These are phyloP conservation scores for Montipora sp. DNA, from an alignment of 64 coral and sea anemone genomes.

Conservation along the genomic window DNA sequence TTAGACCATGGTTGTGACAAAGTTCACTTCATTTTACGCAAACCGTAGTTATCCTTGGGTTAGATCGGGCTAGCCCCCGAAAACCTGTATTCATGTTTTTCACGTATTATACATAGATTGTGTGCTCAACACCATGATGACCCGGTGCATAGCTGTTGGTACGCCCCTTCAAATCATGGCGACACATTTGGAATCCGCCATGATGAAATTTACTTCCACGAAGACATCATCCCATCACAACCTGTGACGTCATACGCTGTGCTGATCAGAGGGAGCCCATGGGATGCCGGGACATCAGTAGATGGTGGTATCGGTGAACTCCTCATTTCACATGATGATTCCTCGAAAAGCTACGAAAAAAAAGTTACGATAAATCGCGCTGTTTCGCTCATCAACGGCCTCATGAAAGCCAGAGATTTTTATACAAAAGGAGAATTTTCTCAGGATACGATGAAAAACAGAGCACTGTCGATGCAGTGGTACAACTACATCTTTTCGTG, in stretches of 20 bases:
- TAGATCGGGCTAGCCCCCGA: background rate
- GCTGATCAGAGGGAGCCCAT: slow-evolving; percentile 60
- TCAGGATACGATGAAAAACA: slow-evolving; percentile 54
- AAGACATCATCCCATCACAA: slow-evolving; percentile 67
- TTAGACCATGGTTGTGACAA: no score
- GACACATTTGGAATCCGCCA: slow-evolving; percentile 90
- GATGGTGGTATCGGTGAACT: slow-evolving; percentile 51
- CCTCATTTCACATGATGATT: background rate
- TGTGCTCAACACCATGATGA: slow-evolving; percentile 46
- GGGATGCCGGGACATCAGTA: slow-evolving; percentile 46
- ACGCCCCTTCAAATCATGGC: slow-evolving; percentile 56
- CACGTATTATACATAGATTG: slow-evolving; percentile 3
- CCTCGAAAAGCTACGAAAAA: background rate
- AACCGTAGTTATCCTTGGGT: background rate
- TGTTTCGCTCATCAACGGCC: slow-evolving; percentile 58
- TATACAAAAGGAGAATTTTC: slow-evolving; percentile 18
- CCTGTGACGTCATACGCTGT: slow-evolving; percentile 79
- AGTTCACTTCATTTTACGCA: background rate
- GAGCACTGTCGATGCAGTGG: slow-evolving; percentile 81
- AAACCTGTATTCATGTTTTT: background rate
- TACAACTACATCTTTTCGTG: slow-evolving; percentile 84
- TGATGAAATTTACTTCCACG: slow-evolving; percentile 79
- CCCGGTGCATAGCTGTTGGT: slow-evolving; percentile 74
- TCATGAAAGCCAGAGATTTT: slow-evolving; percentile 73
- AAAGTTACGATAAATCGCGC: slow-evolving; percentile 64